phyloP scores from a whole-genome alignment of 2,888 invertebrate genomes.

The Dicyrtomina minuta region DNA sequence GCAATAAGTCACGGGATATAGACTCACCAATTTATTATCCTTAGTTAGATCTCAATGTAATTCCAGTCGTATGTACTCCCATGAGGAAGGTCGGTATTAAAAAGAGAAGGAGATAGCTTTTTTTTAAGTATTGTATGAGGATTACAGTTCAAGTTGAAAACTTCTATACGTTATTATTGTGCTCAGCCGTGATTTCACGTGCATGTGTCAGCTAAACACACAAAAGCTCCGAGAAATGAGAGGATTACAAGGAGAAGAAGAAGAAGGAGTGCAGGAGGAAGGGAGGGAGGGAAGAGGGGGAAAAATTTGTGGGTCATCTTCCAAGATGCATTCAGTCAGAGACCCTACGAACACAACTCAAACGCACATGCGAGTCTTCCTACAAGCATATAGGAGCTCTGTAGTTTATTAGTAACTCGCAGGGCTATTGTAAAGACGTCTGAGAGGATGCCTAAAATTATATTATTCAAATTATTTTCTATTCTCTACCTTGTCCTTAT shows the following conservation, averaged over 20 bases:
- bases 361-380: no score
- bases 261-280: constrained; percentile 2
- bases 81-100: neutral
- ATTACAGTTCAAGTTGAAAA: constrained; percentile 27
- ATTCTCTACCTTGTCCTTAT: constrained; percentile 13
- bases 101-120: neutral
- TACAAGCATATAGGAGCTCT: no score
- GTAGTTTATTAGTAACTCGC: no score
- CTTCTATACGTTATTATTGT: constrained; percentile 18
- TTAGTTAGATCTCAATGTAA: neutral
- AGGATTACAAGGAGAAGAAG: constrained; percentile 15
- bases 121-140: neutral
- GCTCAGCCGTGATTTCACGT: constrained; percentile 43
- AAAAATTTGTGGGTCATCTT: constrained; percentile 39
- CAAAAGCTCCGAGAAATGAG: constrained; percentile 26
- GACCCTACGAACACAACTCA: no score
- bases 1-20: neutral
- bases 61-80: neutral
- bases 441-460: neutral
- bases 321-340: constrained; percentile 1
- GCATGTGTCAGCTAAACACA: constrained; percentile 40
- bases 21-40: neutral
- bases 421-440: no score
- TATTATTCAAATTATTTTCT: constrained; percentile 17
- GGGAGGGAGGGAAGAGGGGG: constrained; percentile 10